A percentile compares a stretch with the other conserved stretches of the same genome.
phyloP scores from a whole-genome alignment of 1,140 invertebrate species.

The Lethrus apterus region DNA sequence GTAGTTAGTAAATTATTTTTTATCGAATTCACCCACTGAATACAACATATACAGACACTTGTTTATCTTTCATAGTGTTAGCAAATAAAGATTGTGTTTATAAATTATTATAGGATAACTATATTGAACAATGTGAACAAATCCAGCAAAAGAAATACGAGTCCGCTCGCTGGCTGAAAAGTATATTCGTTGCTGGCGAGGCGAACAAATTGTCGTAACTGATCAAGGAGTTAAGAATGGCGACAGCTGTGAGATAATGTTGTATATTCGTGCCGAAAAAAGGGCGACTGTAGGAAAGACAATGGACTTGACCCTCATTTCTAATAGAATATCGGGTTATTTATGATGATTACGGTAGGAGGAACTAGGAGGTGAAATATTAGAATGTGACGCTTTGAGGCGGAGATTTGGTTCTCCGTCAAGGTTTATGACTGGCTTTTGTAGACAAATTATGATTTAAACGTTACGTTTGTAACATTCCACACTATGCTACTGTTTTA shows the following conservation, averaged over 20 bases:
- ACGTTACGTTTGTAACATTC: slow-evolving; percentile 9
- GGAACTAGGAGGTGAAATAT: slow-evolving; percentile 25
- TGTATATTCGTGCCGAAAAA: not conserved
- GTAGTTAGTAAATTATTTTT: no score
- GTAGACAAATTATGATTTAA: slow-evolving; percentile 18
- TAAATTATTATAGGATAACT: no score
- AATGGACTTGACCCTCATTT: slow-evolving; percentile 4
- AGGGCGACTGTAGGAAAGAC: slow-evolving; percentile 1
- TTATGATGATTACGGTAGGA: slow-evolving; percentile 23
- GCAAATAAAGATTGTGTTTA: no score
- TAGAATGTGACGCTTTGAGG: slow-evolving; percentile 20
- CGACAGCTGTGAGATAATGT: slow-evolving; percentile 3
- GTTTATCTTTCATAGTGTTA: no score
- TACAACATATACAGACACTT: no score
- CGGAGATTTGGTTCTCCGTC: slow-evolving; percentile 20
- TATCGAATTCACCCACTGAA: no score
- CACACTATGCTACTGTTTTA: not conserved
- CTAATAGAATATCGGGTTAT: slow-evolving; percentile 13
- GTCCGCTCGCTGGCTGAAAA: no score
- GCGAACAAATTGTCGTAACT: slow-evolving; percentile 8
- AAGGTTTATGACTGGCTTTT: slow-evolving; percentile 17
- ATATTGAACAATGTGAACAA: no score
- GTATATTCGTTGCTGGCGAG: no score
- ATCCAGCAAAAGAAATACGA: no score
- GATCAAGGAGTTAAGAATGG: slow-evolving; percentile 12